phyloP scores from a whole-genome alignment of 2,888 invertebrate species.

The Cistogaster globosa region DNA sequence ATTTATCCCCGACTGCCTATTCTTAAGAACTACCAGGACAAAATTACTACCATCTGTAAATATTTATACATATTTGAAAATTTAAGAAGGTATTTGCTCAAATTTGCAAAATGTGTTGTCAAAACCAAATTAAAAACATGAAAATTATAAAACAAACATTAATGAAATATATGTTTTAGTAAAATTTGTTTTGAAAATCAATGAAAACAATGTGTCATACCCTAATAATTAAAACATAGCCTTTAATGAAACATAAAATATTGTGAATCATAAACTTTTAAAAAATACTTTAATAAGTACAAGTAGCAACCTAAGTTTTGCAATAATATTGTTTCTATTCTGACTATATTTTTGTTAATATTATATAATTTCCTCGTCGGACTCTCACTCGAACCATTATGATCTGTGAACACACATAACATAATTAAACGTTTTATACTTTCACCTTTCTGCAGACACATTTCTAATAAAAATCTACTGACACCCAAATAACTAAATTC shows the following conservation, averaged over 20 bases:
- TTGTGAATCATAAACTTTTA: background rate
- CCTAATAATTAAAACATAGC: background rate
- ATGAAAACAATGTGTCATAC: background rate
- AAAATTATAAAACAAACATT: too few species aligned
- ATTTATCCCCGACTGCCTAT: too few species aligned
- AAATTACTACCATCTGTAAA: background rate
- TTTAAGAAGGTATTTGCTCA: background rate
- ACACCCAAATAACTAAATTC: too few species aligned
- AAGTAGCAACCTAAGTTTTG: background rate
- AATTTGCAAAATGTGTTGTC: slow-evolving; percentile 2
- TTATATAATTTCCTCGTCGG: slow-evolving; percentile 1
- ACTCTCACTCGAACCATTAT: background rate
- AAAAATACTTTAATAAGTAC: background rate
- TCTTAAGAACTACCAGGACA: background rate
- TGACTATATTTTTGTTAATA: background rate
- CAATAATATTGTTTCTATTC: background rate
- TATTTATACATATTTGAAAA: background rate
- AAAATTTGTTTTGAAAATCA: background rate
- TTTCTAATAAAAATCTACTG: too few species aligned
- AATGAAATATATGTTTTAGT: slow-evolving; percentile 4
- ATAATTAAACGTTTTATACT: too few species aligned
- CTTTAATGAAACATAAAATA: too few species aligned
- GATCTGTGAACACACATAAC: too few species aligned
- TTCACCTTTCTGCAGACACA: too few species aligned
- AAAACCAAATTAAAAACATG: background rate